These are phyloP conservation scores for Lineus longissimus DNA, from an alignment of 1,140 invertebrate genomes.

Conservation along the genomic window DNA sequence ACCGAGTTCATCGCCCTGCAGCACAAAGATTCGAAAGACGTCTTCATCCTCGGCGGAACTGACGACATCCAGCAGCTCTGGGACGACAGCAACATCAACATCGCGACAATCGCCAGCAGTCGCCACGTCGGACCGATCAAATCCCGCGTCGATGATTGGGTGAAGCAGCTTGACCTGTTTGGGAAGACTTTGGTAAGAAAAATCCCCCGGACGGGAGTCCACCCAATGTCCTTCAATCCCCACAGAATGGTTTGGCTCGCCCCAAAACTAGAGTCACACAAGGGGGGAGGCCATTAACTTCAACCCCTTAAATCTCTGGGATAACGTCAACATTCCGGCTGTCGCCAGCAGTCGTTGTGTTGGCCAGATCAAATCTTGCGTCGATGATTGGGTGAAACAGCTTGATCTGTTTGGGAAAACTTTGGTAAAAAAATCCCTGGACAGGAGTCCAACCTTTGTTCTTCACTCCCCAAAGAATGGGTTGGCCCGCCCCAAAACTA, in stretches of 20 bases:
- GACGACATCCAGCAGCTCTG: constrained; percentile 78
- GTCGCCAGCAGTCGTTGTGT: constrained; percentile 79
- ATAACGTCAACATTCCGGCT: constrained; percentile 79
- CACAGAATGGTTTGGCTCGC: not conserved
- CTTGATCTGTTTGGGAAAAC: constrained; percentile 74
- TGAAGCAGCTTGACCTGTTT: constrained; percentile 69
- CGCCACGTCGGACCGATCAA: constrained; percentile 78
- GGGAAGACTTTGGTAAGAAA: constrained; percentile 66
- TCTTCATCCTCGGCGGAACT: constrained; percentile 74
- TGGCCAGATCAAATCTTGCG: constrained; percentile 72
- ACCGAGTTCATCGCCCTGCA: constrained; percentile 51
- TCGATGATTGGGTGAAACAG: constrained; percentile 74
- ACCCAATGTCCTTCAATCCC: not conserved
- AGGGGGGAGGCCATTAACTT: too few relatives aligned
- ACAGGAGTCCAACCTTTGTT: not conserved
- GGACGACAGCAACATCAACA: constrained; percentile 81
- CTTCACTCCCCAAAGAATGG: not conserved
- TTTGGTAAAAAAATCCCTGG: constrained; percentile 59
- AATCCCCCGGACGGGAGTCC: too few relatives aligned
- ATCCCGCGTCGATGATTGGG: constrained; percentile 75
- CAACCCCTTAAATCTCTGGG: too few relatives aligned
- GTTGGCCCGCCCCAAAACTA: not conserved
- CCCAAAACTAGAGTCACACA: too few relatives aligned
- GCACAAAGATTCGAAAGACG: constrained; percentile 65
- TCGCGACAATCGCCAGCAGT: constrained; percentile 79